These are phyloP conservation scores for Euleptes europaea DNA, from an alignment of 2,113 vertebrate genomes.

Conservation along the genomic window DNA sequence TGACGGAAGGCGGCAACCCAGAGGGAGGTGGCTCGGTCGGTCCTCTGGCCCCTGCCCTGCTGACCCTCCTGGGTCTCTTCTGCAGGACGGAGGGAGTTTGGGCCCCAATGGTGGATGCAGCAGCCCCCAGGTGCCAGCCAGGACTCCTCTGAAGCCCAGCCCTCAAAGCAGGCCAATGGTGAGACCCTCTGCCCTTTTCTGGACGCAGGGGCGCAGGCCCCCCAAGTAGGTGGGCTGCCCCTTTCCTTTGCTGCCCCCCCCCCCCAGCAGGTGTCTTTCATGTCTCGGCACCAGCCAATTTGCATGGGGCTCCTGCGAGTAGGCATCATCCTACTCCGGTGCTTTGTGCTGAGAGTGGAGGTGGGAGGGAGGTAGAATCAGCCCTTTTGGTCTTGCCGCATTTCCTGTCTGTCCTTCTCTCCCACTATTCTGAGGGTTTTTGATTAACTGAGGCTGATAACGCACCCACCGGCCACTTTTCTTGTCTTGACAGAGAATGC, in stretches of 20 bases:
- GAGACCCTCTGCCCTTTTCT: background rate
- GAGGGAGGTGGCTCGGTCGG: too few species aligned
- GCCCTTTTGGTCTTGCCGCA: background rate
- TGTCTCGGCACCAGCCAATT: background rate
- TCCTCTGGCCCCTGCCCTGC: background rate
- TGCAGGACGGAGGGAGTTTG: background rate
- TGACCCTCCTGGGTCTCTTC: background rate
- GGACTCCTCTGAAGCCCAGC: background rate
- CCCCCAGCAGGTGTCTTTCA: background rate
- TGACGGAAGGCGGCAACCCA: too few species aligned
- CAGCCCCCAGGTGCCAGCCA: background rate
- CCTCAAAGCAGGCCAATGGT: background rate
- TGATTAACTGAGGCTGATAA: background rate
- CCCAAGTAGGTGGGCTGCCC: background rate
- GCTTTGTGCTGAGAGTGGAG: background rate
- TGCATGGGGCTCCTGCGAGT: background rate
- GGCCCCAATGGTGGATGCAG: background rate
- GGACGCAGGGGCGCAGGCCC: background rate
- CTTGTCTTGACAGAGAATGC: background rate
- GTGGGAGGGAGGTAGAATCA: background rate
- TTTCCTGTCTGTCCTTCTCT: too few species aligned
- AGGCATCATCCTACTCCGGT: too few species aligned
- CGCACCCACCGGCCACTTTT: background rate
- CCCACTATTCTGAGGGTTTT: background rate
- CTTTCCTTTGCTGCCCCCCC: background rate